Evolutionary conservation across 2,113 vertebrate species (phyloP).

Genomic region (Cyprinus carpio): DNA sequence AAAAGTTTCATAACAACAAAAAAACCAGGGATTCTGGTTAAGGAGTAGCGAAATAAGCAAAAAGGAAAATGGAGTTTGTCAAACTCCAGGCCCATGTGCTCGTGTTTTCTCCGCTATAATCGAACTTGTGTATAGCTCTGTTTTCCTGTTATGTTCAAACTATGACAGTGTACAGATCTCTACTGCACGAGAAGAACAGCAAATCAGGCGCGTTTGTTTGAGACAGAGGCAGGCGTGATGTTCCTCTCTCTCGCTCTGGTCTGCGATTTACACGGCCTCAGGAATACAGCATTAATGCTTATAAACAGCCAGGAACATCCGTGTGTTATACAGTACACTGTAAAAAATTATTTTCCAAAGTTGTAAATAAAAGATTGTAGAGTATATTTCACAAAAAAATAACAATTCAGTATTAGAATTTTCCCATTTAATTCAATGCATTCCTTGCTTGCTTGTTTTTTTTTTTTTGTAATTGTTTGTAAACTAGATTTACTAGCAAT

Average conservation of each 20-base stretch:
- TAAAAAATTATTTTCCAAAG: not conserved
- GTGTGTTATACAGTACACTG: not conserved
- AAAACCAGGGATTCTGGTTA: not conserved
- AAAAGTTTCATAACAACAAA: conserved; percentile 21
- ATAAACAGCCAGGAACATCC: not conserved
- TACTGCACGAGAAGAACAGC: not conserved
- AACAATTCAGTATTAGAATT: no score
- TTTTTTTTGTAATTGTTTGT: not conserved
- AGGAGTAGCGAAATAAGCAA: not conserved
- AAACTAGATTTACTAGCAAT: not conserved
- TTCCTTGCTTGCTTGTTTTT: no score
- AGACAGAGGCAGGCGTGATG: conserved; percentile 28
- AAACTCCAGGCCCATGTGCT: not conserved
- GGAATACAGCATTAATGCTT: not conserved
- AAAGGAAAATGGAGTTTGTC: not conserved
- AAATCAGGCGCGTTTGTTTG: conserved; percentile 44
- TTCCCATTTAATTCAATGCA: no score
- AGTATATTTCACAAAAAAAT: not conserved
- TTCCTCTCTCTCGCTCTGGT: conserved; percentile 27
- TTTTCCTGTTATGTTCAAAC: conserved; percentile 3
- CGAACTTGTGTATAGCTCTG: not conserved
- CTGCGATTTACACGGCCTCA: not conserved
- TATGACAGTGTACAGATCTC: conserved; percentile 30
- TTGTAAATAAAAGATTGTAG: not conserved
- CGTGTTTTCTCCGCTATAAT: conserved; percentile 19